Percentiles rank a stretch among this genome's conserved stretches.
Evolutionary conservation across 2,113 vertebrate species (phyloP).

Genomic region (Periophthalmodon schlosseri): DNA sequence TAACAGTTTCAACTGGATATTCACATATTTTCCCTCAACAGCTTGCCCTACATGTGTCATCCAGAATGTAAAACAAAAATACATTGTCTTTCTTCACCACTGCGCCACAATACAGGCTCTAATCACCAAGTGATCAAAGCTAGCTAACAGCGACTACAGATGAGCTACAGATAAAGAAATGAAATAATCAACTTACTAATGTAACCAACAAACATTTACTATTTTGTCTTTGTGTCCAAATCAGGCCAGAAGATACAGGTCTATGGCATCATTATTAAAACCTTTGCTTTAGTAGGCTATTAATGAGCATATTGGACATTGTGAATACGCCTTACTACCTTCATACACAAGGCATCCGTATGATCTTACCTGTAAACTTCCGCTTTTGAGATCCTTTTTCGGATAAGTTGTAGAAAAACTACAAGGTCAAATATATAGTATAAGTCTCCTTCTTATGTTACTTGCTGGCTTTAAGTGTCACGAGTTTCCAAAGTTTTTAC

Average conservation of each 20-base stretch:
- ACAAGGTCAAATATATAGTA: background rate
- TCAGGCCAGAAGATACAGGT: background rate
- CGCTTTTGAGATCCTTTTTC: rapidly evolving
- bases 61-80: background rate
- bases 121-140: background rate
- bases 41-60: background rate
- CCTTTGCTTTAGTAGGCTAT: background rate
- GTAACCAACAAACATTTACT: no score
- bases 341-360: background rate
- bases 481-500: slow-evolving; percentile 1
- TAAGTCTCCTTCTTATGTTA: background rate
- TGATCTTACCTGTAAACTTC: slow-evolving; percentile 41
- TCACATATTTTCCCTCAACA: background rate
- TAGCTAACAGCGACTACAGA: background rate
- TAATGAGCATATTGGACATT: background rate
- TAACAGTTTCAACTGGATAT: background rate
- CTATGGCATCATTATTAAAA: background rate
- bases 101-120: background rate
- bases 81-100: background rate
- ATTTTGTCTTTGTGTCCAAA: background rate
- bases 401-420: background rate
- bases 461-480: background rate
- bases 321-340: background rate
- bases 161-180: no score
- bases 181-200: no score